These are phyloP conservation scores for Copidosoma aretas DNA, from an alignment of 2,888 invertebrate genomes.

Conservation along the genomic window DNA sequence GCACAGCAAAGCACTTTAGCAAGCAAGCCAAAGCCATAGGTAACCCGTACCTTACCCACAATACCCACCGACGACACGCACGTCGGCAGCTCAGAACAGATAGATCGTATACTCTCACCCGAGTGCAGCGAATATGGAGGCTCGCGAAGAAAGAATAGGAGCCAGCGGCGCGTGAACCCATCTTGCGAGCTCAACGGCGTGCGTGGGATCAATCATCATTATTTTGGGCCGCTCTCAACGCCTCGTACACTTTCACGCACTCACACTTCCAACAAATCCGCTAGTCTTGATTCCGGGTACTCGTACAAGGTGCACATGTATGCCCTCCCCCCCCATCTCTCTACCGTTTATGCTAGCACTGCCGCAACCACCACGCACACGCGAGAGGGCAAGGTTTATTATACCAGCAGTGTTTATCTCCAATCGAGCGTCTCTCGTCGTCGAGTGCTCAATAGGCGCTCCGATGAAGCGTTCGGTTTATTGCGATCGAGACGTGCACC, in stretches of 20 bases:
- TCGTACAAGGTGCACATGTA: neutral
- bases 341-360: neutral
- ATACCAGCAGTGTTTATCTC: constrained; percentile 25
- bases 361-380: constrained; percentile 4
- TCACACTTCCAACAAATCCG: constrained; percentile 19
- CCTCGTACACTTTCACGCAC: constrained; percentile 24
- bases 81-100: neutral
- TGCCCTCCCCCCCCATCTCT: too few relatives aligned
- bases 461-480: neutral
- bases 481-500: neutral
- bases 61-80: neutral
- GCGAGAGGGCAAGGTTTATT: constrained; percentile 35
- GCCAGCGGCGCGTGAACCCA: constrained; percentile 45
- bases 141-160: neutral
- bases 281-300: constrained; percentile 1
- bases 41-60: too few relatives aligned
- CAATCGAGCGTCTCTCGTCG: constrained; percentile 9
- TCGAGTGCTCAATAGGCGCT: neutral
- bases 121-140: neutral
- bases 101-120: neutral
- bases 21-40: too few relatives aligned
- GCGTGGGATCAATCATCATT: constrained; percentile 53
- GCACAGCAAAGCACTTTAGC: too few relatives aligned
- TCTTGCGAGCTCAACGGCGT: constrained; percentile 49
- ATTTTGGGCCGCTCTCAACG: constrained; percentile 50